Evolutionary conservation across 2,113 vertebrate genomes (phyloP).

Genomic region (Physeter macrocephalus): DNA sequence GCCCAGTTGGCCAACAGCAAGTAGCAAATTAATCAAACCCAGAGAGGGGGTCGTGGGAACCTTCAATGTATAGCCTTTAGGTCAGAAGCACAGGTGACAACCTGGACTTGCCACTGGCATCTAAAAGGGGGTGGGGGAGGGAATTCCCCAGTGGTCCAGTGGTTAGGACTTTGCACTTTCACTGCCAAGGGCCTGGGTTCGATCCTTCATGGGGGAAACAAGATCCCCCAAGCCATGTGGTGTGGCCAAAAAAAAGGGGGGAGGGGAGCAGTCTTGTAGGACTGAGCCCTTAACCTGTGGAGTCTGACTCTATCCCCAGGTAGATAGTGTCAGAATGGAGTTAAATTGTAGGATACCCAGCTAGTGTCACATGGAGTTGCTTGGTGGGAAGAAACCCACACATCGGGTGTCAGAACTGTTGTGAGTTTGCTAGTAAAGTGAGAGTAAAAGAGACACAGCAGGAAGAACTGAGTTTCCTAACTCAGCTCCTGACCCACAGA

Average conservation of each 20-base stretch:
- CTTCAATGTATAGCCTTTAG: background rate
- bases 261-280: background rate
- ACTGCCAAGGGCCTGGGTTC: background rate
- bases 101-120: too few relatives aligned
- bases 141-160: background rate
- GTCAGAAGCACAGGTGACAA: background rate
- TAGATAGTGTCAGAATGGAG: background rate
- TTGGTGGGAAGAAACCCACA: background rate
- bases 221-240: background rate
- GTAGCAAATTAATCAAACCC: background rate
- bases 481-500: background rate
- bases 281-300: background rate
- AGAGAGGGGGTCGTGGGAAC: background rate
- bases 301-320: background rate
- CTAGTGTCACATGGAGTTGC: background rate
- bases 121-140: too few relatives aligned
- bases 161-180: background rate
- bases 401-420: background rate
- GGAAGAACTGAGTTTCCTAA: background rate
- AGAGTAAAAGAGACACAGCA: background rate
- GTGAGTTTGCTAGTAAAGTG: background rate
- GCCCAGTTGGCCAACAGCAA: background rate
- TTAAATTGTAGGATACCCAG: background rate
- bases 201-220: background rate
- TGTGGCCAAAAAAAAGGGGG: background rate